These are phyloP conservation scores for Maniola hyperantus DNA, from an alignment of 2,888 invertebrate genomes.

Conservation along the genomic window DNA sequence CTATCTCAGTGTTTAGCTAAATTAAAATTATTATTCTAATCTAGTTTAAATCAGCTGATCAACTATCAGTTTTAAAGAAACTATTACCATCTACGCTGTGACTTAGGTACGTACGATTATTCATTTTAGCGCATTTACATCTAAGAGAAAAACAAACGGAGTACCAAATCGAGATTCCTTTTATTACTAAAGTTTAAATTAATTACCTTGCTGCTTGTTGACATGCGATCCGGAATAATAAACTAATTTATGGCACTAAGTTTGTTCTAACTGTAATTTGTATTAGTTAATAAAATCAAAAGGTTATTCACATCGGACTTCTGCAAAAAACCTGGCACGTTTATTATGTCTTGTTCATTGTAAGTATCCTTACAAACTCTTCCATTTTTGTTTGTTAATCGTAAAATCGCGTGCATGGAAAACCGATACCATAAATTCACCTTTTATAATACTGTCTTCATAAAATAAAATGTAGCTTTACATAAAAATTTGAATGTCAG, in stretches of 20 bases:
- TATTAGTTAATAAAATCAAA: not conserved
- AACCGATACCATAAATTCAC: conserved; percentile 9
- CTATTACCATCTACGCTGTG: not conserved
- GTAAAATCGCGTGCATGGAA: conserved; percentile 13
- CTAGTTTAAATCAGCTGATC: not conserved
- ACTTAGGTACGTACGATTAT: no score
- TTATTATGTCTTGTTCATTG: not conserved
- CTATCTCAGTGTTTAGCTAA: not conserved
- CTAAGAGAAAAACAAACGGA: conserved; percentile 3
- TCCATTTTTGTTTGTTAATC: conserved; percentile 10
- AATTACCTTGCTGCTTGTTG: conserved; percentile 10
- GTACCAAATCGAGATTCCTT: not conserved
- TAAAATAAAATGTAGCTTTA: conserved; percentile 15
- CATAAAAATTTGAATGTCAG: not conserved
- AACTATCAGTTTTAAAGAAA: not conserved
- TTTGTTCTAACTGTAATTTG: conserved; percentile 2
- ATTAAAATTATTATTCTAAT: not conserved
- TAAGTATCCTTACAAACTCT: not conserved
- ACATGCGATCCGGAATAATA: conserved; percentile 5
- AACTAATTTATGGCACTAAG: conserved; percentile 4
- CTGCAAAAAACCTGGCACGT: conserved; percentile 9
- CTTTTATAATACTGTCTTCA: conserved; percentile 18
- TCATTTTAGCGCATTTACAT: not conserved
- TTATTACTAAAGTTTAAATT: not conserved
- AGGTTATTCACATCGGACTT: conserved; percentile 11